These are phyloP conservation scores for Chymomyza amoena DNA, from an alignment of 2,888 invertebrate species.

Conservation along the genomic window DNA sequence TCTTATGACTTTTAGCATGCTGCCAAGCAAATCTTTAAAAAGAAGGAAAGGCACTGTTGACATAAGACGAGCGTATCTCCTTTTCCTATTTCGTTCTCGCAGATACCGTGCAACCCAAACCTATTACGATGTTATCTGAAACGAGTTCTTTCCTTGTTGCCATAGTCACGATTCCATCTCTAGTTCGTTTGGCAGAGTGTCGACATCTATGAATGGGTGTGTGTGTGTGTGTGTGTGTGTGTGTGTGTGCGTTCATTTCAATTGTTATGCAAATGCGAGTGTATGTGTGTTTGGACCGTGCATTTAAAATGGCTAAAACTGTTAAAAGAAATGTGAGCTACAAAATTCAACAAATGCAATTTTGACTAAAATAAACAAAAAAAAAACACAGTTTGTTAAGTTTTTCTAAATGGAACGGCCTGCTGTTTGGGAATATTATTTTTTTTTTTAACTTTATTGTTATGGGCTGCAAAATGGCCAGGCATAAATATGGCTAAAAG, in stretches of 20 bases:
- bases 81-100: too few species aligned
- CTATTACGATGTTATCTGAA: too few species aligned
- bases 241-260: neutral
- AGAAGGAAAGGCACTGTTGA: too few species aligned
- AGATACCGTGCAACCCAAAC: too few species aligned
- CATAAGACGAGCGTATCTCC: too few species aligned
- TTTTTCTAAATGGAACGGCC: neutral
- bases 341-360: slow-evolving; percentile 1
- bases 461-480: neutral
- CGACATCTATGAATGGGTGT: neutral
- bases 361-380: neutral
- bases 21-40: too few species aligned
- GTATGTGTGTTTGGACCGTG: neutral
- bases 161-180: neutral
- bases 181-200: neutral
- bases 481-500: slow-evolving; percentile 3
- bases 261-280: neutral
- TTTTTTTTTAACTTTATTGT: neutral
- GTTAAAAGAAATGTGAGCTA: neutral
- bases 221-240: neutral
- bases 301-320: neutral
- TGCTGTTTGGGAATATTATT: neutral
- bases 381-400: neutral
- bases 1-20: too few species aligned
- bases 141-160: neutral